Conservation (phyloP, 2,888 invertebrate genomes). For the Callimorpha dominula region DNA sequence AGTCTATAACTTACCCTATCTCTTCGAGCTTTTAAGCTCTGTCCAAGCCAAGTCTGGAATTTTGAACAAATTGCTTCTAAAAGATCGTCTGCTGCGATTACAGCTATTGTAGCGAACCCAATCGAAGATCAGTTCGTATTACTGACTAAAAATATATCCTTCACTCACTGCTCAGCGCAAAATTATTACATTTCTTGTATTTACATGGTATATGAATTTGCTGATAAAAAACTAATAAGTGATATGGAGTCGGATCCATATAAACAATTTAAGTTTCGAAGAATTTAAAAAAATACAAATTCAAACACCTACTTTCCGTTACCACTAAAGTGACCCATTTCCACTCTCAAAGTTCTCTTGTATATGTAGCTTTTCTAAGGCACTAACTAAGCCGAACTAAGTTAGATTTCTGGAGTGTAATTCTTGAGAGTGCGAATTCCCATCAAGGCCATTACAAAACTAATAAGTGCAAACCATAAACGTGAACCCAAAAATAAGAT, state of each 20-base stretch:
- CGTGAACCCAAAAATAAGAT: neutral
- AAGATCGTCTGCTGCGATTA: conserved; percentile 31
- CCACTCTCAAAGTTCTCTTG: neutral
- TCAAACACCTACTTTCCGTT: neutral
- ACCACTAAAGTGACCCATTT: neutral
- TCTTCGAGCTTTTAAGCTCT: conserved; percentile 1
- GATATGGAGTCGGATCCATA: neutral
- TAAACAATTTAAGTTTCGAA: neutral
- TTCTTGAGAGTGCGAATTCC: neutral
- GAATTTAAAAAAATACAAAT: neutral
- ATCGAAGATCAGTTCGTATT: conserved; percentile 23
- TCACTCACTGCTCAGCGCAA: neutral
- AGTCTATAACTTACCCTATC: neutral
- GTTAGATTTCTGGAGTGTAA: too few species aligned
- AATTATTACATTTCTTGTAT: conserved; percentile 20
- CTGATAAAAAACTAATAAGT: neutral
- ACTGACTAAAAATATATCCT: conserved; percentile 28
- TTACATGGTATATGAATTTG: neutral
- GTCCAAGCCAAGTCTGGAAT: conserved; percentile 14
- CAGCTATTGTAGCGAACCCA: conserved; percentile 31
- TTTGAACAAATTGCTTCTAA: conserved; percentile 32
- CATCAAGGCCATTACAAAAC: neutral
- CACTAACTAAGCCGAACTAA: too few species aligned
- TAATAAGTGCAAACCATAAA: neutral
- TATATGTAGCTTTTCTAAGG: neutral